Evolutionary conservation across 2,113 vertebrate species (phyloP).

Genomic region (Plotosus lineatus): DNA sequence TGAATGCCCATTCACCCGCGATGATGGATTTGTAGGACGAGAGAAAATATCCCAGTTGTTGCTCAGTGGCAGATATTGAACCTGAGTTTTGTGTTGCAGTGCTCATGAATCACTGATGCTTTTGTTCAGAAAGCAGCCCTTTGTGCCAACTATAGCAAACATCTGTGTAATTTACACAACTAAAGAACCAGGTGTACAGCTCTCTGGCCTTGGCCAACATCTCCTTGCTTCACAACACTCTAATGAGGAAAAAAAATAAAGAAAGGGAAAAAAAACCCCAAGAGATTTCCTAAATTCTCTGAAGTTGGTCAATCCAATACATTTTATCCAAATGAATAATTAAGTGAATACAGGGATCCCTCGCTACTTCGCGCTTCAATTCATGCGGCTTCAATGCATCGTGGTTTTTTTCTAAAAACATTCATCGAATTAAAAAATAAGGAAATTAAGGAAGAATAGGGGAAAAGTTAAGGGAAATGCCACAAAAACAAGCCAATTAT

Average conservation of each 20-base stretch:
- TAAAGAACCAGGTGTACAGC: conserved; percentile 21
- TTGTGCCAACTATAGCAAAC: conserved; percentile 6
- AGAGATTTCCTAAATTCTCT: neutral
- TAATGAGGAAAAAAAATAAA: neutral
- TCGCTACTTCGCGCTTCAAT: too few relatives aligned
- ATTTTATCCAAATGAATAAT: neutral
- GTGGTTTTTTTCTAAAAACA: too few relatives aligned
- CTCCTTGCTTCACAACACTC: neutral
- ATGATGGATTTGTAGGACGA: conserved; percentile 11
- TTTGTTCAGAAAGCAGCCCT: conserved; percentile 11
- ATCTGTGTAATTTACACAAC: conserved; percentile 31
- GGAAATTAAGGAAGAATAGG: too few relatives aligned
- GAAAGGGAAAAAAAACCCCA: neutral
- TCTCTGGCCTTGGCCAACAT: neutral
- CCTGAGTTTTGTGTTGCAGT: neutral
- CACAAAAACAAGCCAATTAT: too few relatives aligned
- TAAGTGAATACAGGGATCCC: too few relatives aligned
- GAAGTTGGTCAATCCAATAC: neutral
- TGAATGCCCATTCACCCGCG: conserved; percentile 3
- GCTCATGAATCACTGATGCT: conserved; percentile 8
- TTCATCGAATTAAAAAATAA: too few relatives aligned
- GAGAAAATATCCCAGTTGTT: neutral
- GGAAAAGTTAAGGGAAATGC: too few relatives aligned
- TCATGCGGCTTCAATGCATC: too few relatives aligned
- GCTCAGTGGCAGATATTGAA: neutral